Conservation (phyloP, 2,797 vertebrate species). For the Ambastaia sidthimunki region DNA sequence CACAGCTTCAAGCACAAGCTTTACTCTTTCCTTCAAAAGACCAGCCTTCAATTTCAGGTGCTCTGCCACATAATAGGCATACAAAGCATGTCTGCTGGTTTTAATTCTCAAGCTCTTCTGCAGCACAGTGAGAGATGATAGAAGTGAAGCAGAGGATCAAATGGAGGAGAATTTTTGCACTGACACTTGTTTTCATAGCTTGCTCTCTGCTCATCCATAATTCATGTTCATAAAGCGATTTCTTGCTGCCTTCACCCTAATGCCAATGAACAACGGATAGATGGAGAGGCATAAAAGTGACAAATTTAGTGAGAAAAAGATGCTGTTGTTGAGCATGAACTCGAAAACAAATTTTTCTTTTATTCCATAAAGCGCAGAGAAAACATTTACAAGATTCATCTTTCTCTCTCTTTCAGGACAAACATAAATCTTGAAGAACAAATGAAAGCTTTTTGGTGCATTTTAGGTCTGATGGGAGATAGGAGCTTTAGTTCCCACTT, state of each 20-base stretch:
- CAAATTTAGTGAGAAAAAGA: constrained; percentile 37
- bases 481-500: constrained; percentile 17
- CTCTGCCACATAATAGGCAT: constrained; percentile 8
- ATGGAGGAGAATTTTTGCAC: constrained; percentile 61
- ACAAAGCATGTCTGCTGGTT: constrained; percentile 30
- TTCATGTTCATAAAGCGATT: constrained; percentile 76
- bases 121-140: constrained; percentile 37
- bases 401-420: not conserved
- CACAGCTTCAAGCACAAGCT: constrained; percentile 16
- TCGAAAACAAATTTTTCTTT: constrained; percentile 14
- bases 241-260: constrained; percentile 73
- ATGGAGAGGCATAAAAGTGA: constrained; percentile 46
- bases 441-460: constrained; percentile 33
- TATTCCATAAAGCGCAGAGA: not conserved
- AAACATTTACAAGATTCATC: constrained; percentile 23
- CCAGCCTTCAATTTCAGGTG: constrained; percentile 36
- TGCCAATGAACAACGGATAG: constrained; percentile 62
- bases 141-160: constrained; percentile 61
- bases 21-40: constrained; percentile 32
- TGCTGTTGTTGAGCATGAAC: not conserved
- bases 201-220: constrained; percentile 76
- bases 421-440: constrained; percentile 4
- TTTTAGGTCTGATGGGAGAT: constrained; percentile 14
- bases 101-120: constrained; percentile 25
- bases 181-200: constrained; percentile 70